Evolutionary conservation across 2,797 vertebrate genomes (phyloP).

Genomic region (Anabacerthia variegaticeps): DNA sequence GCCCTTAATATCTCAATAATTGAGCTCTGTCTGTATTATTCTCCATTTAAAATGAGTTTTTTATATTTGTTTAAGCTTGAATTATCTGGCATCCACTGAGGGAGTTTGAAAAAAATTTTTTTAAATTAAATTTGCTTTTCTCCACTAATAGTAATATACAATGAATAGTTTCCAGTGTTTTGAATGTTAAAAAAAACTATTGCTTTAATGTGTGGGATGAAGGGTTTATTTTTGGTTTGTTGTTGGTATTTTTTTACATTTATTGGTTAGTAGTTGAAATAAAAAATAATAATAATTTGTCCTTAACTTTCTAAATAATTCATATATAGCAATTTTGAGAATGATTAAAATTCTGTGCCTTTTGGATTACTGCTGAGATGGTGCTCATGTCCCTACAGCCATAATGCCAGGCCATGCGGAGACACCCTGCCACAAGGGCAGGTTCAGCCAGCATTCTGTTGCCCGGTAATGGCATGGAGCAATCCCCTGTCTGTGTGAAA

Average conservation of each 20-base stretch:
- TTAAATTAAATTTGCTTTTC: constrained; percentile 64
- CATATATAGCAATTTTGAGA: neutral
- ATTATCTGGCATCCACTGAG: constrained; percentile 29
- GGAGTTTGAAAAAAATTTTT: constrained; percentile 25
- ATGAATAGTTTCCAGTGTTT: constrained; percentile 62
- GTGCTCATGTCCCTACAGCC: neutral
- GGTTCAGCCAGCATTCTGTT: neutral
- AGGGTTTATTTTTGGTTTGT: constrained; percentile 54
- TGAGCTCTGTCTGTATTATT: constrained; percentile 51
- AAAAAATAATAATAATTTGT: constrained; percentile 38
- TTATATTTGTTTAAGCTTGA: constrained; percentile 52
- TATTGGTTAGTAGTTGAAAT: constrained; percentile 62
- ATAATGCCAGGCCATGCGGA: neutral
- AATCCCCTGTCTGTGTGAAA: neutral
- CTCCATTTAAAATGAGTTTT: constrained; percentile 39
- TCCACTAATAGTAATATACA: constrained; percentile 1
- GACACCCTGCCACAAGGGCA: neutral
- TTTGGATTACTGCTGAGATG: neutral
- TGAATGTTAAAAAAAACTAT: constrained; percentile 56
- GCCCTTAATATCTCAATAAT: constrained; percentile 56
- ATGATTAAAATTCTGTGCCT: neutral
- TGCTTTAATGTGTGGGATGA: constrained; percentile 56
- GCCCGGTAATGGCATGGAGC: neutral
- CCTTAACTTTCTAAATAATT: constrained; percentile 58
- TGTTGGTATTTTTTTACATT: constrained; percentile 62